Evolutionary conservation across 2,888 invertebrate genomes (phyloP).

Genomic region (Syrphus vitripennis): DNA sequence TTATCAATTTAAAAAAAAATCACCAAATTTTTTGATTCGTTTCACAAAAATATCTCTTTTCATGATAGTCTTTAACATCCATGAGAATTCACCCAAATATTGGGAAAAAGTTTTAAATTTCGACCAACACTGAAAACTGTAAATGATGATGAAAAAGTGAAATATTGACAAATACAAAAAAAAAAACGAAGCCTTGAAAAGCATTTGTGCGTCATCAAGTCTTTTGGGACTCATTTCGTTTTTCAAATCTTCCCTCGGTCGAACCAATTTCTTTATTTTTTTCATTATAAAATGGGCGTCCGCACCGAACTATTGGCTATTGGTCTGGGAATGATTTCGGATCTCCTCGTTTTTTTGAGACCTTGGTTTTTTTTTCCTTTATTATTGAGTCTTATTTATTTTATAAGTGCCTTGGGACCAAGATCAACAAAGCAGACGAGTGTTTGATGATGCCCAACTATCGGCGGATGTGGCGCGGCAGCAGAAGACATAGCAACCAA

Average conservation of each 20-base stretch:
- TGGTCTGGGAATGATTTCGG: conserved; percentile 50
- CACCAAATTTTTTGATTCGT: too few relatives aligned
- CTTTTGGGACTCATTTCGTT: conserved; percentile 42
- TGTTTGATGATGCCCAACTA: conserved; percentile 33
- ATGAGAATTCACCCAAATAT: not conserved
- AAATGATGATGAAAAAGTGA: conserved; percentile 20
- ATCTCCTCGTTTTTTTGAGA: conserved; percentile 41
- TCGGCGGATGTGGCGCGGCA: not conserved
- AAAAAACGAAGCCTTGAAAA: conserved; percentile 37
- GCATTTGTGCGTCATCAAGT: conserved; percentile 35
- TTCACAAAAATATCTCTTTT: not conserved
- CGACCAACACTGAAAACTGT: not conserved
- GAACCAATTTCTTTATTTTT: conserved; percentile 55
- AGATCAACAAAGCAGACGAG: conserved; percentile 60
- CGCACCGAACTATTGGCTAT: conserved; percentile 9
- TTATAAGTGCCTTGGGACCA: conserved; percentile 65
- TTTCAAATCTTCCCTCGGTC: too few relatives aligned
- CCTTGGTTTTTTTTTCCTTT: not conserved
- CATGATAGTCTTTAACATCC: not conserved
- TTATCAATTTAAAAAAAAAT: too few relatives aligned
- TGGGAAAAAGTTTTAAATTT: not conserved
- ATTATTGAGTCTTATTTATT: conserved; percentile 16
- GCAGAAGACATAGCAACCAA: conserved; percentile 8
- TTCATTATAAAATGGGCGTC: conserved; percentile 48
- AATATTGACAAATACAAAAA: conserved; percentile 33